Base-by-base conservation (phyloP, 2,113 vertebrate genomes). In the Xiphophorus couchianus region DNA sequence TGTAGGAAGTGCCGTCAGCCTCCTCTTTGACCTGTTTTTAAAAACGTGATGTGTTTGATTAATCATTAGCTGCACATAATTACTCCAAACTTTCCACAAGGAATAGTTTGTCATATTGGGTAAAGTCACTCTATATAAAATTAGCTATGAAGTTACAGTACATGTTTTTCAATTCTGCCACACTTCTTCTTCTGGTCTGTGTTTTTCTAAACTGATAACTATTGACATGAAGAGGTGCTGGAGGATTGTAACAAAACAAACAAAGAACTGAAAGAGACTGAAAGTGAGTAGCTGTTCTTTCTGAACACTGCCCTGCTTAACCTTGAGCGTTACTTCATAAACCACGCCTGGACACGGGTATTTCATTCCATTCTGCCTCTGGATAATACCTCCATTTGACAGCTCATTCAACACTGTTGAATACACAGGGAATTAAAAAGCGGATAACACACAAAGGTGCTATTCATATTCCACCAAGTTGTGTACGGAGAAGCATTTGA, bases 371-470 rank as follows among this genome's bases (percentile, higher is more conserved):
- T n/a, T 70, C 54, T 39, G n/a, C 28, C 19, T 62, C 15, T n/a
- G 60, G 51, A 44, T 39, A 15, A 69, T 35, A 60, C 31, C 75
- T 74, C 19, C 54, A 8, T 48, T 69, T 67, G 19, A 64, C 61
- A 78, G 73, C 54, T 84, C 65, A 0, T 14, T 65, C 35, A 65
- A 58, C 39, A 65, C 64, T 64, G 30, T 19, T 71, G 71, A 66
- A 67, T 10, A 42, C 62, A 83, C 62, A 62, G 44, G 58, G 69
- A 74, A 66, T 78, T 58, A 51, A 51, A 68, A 61, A 54, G 74
- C 2, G n/a, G 30, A 37, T 69, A 27, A 30, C 64, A 76, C 70
- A 88, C 84, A 88, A 85, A 78, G 65, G 67, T 77, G 64, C 74
- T 51, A 82, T 87, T 89, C 76, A 89, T 78, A 2, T 62, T 69